These are phyloP conservation scores for Piezodorus guildinii DNA, from an alignment of 1,140 invertebrate genomes.

Conservation along the genomic window DNA sequence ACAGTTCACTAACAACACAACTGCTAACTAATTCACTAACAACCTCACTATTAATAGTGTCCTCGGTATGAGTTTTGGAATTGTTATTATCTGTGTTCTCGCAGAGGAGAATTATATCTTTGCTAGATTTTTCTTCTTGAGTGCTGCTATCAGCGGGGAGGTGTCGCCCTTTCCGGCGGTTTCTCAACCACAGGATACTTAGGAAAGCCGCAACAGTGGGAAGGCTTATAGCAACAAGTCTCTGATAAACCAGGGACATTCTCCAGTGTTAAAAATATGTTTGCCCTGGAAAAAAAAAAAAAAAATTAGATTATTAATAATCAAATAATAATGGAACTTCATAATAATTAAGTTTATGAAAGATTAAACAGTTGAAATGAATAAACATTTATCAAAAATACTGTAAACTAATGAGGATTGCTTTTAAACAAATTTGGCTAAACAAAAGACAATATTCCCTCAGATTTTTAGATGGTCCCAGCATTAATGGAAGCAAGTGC, in stretches of 20 bases:
- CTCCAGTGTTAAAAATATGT: not conserved
- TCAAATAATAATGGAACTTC: no score
- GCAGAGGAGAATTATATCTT: not conserved
- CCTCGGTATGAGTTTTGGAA: not conserved
- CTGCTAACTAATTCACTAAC: not conserved
- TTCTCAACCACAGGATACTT: conserved; percentile 12
- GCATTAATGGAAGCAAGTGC: no score
- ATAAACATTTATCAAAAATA: not conserved
- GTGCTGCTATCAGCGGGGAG: not conserved
- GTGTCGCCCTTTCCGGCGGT: conserved; percentile 3
- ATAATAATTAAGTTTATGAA: no score
- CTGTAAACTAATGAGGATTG: no score
- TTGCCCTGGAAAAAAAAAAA: conserved; percentile 3
- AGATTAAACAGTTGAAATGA: not conserved
- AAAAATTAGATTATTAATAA: not conserved
- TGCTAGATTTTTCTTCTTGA: not conserved
- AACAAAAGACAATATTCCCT: no score
- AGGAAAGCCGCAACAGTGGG: not conserved
- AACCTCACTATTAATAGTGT: not conserved
- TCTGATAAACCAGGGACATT: not conserved
- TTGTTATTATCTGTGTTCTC: not conserved
- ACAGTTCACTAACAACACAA: no score
- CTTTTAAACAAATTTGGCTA: no score
- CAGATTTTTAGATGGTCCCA: no score
- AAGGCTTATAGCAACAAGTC: not conserved